These are phyloP conservation scores for Episyrphus balteatus DNA, from an alignment of 1,140 invertebrate genomes.

Conservation along the genomic window DNA sequence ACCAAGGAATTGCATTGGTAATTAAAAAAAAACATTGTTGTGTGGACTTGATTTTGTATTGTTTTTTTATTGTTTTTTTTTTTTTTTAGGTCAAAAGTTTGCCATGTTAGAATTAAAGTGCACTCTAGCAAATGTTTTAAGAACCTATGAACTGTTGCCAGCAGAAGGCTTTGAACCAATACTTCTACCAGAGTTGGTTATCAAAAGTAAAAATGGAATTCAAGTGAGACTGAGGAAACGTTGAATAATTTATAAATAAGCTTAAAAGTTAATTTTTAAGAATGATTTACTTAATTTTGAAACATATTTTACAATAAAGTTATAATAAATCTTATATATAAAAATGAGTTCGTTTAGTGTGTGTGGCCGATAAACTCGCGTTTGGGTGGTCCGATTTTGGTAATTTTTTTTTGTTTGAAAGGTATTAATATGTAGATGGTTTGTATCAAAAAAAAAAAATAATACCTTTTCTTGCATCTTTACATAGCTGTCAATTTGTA, in stretches of 20 bases:
- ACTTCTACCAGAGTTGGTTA: constrained; percentile 29
- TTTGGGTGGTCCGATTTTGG: too few species aligned
- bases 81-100: constrained; percentile 38
- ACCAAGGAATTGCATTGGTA: constrained; percentile 30
- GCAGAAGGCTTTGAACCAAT: constrained; percentile 19
- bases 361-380: too few species aligned
- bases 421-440: too few species aligned
- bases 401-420: too few species aligned
- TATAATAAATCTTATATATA: too few species aligned
- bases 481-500: too few species aligned
- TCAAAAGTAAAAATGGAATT: constrained; percentile 37
- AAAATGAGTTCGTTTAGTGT: too few species aligned
- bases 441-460: too few species aligned
- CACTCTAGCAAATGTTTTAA: constrained; percentile 36
- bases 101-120: constrained; percentile 40
- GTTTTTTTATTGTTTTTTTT: neutral
- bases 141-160: constrained; percentile 27
- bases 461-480: too few species aligned
- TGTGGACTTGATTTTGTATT: neutral
- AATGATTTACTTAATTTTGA: too few species aligned
- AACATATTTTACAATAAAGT: too few species aligned
- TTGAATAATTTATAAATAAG: too few species aligned
- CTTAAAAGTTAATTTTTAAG: constrained; percentile 46
- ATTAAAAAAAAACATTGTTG: neutral
- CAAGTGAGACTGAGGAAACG: constrained; percentile 28